phyloP scores from a whole-genome alignment of 2,113 vertebrate species.

The Cyanoramphus novaezelandiae region DNA sequence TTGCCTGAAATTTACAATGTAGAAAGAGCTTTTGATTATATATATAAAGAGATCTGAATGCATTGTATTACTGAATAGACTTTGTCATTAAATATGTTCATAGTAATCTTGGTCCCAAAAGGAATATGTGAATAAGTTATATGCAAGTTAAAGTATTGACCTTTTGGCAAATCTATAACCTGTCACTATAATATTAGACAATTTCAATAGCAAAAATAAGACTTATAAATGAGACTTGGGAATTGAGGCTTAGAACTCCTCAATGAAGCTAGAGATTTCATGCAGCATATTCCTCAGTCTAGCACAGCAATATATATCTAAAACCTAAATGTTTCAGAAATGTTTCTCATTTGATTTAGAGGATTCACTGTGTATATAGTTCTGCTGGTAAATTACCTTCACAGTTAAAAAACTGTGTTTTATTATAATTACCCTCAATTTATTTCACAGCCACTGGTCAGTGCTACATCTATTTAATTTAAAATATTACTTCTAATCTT shows the following conservation, averaged over 20 bases:
- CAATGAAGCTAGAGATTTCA: neutral
- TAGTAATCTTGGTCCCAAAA: neutral
- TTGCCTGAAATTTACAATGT: neutral
- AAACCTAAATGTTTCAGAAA: neutral
- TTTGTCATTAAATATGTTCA: neutral
- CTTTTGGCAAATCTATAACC: neutral
- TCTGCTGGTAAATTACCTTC: neutral
- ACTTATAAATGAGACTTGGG: neutral
- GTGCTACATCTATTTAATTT: neutral
- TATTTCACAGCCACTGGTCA: neutral
- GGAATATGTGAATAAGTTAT: neutral
- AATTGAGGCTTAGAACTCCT: neutral
- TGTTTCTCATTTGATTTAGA: neutral
- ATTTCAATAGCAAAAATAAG: neutral
- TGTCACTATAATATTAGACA: neutral
- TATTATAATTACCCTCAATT: neutral
- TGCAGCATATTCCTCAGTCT: neutral
- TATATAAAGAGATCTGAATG: neutral
- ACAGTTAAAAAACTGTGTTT: neutral
- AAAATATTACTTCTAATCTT: neutral
- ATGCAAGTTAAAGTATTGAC: neutral
- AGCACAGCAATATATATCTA: neutral
- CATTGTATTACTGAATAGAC: rapidly evolving
- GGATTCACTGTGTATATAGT: neutral
- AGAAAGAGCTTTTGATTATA: neutral